Base-by-base conservation (phyloP, 2,888 invertebrate genomes). In the Plebejus anna region DNA sequence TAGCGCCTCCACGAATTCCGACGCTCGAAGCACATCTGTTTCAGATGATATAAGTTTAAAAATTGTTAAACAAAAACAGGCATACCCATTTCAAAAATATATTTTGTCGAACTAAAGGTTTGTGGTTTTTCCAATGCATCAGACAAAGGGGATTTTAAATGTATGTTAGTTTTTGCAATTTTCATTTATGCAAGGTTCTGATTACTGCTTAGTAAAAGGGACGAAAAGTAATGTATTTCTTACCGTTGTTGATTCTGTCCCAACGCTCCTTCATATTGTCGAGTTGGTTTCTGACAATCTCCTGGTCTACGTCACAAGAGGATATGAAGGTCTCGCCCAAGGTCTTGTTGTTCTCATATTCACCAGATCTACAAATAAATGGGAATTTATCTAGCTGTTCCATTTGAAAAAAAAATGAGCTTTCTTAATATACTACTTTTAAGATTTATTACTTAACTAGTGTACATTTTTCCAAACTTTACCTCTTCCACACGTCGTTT, bases 401-500 rank as follows among this genome's bases (percentile, higher is more conserved):
- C 1, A 9, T 28, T 28, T 61, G 11, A 59, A 13, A 22, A 11
- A 28, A 28, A 61, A 28, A 9, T 9, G 51, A 55, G 55, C 55
- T 55, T 22, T 0, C 22, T 22, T 22, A 22, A 22, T 22, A 22
- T 0, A 22, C 22, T 22, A 22, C 22, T 22, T 22, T 22, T 22
- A 22, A 22, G 22, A 22, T 22, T 22, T 22, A 22, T 22, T 22
- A 22, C 22, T 22, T 22, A 22, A 22, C 22, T 22, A 22, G 22
- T 22, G 22, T 22, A 22, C 22, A 22, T 22, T 22, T n/a, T 16
- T 70, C 70, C 16, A 28, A 42, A 13, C 1, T 81, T 78, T 22
- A 91, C 94, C 94, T 97, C 88, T 98, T 98, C 96, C 98, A 97
- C 0, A 98, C 96, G 83, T 99, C 99, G 84, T 98, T 98, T 82